A percentile compares a stretch with the other conserved stretches of the same genome.
Conservation (phyloP, 2,888 invertebrate species). For the Mesorhabditis sp. region DNA sequence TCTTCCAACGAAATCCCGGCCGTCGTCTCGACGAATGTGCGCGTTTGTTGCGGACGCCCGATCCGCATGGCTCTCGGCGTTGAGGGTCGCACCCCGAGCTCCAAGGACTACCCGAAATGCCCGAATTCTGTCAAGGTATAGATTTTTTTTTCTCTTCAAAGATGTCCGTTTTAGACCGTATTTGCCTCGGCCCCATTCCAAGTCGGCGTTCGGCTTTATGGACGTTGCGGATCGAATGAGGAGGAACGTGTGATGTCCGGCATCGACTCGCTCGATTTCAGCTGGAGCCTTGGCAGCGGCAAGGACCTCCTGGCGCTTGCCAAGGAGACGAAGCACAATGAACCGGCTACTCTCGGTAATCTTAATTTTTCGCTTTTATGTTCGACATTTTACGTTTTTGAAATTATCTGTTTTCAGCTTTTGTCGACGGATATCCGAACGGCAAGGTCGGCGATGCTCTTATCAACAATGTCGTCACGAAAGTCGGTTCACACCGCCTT, state of each 20-base stretch:
- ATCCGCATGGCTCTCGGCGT: conserved; percentile 29
- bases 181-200: conserved; percentile 13
- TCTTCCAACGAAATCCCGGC: conserved; percentile 39
- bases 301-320: neutral
- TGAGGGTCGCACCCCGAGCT: neutral
- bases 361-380: too few relatives aligned
- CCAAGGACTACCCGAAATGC: conserved; percentile 1
- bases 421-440: conserved; percentile 19
- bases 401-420: conserved; percentile 8
- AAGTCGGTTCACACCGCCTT: neutral
- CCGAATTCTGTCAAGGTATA: neutral
- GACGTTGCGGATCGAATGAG: conserved; percentile 12
- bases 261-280: neutral
- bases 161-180: conserved; percentile 15
- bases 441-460: conserved; percentile 8
- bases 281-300: neutral
- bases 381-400: too few relatives aligned
- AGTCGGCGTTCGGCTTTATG: conserved; percentile 17
- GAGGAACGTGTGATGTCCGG: conserved; percentile 9
- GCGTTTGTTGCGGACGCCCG: conserved; percentile 41
- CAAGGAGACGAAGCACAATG: too few relatives aligned
- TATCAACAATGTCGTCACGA: neutral
- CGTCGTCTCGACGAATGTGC: conserved; percentile 21
- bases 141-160: neutral
- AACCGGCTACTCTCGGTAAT: too few relatives aligned